phyloP scores from a whole-genome alignment of 1,140 invertebrate species.

The Pseudoatta argentina region DNA sequence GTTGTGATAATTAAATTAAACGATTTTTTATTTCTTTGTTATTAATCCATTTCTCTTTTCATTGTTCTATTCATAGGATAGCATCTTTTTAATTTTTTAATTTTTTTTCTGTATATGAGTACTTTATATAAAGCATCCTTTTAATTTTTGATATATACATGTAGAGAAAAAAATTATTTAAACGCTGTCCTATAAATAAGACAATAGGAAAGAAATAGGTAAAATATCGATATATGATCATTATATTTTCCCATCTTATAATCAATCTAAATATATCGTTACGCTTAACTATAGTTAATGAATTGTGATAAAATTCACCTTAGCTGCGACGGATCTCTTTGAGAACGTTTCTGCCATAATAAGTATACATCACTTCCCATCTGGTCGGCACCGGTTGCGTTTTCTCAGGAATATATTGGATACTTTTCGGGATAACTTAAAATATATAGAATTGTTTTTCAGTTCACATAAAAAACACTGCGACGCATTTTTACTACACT shows the following conservation, averaged over 20 bases:
- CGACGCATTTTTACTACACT: slow-evolving; percentile 44
- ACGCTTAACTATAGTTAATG: not conserved
- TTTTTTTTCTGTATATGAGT: too few species aligned
- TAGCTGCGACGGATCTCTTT: slow-evolving; percentile 82
- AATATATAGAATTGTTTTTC: slow-evolving; percentile 34
- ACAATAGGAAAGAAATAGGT: too few species aligned
- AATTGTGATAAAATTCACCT: slow-evolving; percentile 71
- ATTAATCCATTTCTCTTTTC: not conserved
- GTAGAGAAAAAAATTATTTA: too few species aligned
- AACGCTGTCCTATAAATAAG: too few species aligned
- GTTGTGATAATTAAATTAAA: slow-evolving; percentile 2
- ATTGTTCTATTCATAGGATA: too few species aligned
- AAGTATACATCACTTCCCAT: slow-evolving; percentile 83
- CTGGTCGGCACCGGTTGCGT: slow-evolving; percentile 65
- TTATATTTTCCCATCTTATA: not conserved
- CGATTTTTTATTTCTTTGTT: not conserved
- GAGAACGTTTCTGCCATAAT: slow-evolving; percentile 84
- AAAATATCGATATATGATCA: not conserved
- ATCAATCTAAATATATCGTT: slow-evolving; percentile 4
- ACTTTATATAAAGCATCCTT: too few species aligned
- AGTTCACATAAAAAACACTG: slow-evolving; percentile 51
- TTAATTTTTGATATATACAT: too few species aligned
- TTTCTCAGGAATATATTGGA: slow-evolving; percentile 63
- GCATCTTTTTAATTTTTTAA: too few species aligned
- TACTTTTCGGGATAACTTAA: slow-evolving; percentile 37